A percentile compares a stretch with the other conserved stretches of the same genome.
These are phyloP conservation scores for Momotus momota DNA, from an alignment of 2,797 vertebrate species.

Conservation along the genomic window DNA sequence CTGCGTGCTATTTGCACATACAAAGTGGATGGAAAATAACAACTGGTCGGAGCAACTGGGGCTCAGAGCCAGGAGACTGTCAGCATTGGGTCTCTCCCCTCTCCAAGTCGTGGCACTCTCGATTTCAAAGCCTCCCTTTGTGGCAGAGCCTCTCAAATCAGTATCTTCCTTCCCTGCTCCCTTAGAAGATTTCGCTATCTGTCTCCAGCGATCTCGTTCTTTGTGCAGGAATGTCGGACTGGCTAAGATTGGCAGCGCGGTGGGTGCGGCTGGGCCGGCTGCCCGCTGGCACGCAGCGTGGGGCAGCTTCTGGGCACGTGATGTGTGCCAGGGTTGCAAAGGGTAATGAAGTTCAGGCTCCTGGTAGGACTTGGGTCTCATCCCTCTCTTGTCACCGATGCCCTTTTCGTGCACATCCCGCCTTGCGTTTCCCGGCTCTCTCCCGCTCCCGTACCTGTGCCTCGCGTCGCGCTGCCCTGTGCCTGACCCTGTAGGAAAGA, in stretches of 20 bases:
- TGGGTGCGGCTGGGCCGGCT: neutral
- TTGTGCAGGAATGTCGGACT: neutral
- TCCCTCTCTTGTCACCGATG: neutral
- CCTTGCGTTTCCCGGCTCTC: neutral
- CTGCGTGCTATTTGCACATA: neutral
- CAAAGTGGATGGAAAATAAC: neutral
- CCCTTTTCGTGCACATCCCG: neutral
- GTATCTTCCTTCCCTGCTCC: neutral
- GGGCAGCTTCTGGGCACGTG: neutral
- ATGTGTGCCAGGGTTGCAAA: neutral
- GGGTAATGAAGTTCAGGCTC: neutral
- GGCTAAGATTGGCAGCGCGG: neutral
- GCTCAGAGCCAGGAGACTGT: neutral
- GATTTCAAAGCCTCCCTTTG: neutral
- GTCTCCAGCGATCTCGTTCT: neutral
- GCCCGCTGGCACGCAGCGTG: neutral
- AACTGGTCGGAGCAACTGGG: neutral
- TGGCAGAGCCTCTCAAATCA: neutral
- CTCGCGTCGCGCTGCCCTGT: rapidly evolving
- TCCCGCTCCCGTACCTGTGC: neutral
- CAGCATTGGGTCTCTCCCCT: neutral
- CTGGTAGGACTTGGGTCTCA: neutral
- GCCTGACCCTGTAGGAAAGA: neutral
- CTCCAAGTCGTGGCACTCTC: neutral
- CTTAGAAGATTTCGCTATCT: neutral